phyloP scores from a whole-genome alignment of 1,140 invertebrate species.

The Cardiocondyla obscurior region DNA sequence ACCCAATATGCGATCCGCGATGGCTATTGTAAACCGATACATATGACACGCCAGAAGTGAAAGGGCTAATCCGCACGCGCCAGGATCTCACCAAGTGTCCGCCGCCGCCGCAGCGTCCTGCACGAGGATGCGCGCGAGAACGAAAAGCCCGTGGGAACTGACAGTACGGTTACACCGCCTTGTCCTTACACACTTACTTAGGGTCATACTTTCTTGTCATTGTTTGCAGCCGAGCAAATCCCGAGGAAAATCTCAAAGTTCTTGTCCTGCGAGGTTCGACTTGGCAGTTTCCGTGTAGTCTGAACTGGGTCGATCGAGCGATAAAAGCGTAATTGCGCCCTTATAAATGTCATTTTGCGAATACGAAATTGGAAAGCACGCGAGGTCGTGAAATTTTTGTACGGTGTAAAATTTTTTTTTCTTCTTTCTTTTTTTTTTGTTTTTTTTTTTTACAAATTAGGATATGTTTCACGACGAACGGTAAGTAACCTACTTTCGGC shows the following conservation, averaged over 20 bases:
- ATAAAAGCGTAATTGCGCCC: neutral
- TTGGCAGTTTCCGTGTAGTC: neutral
- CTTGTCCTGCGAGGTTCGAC: slow-evolving; percentile 31
- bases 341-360: neutral
- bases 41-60: neutral
- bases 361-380: neutral
- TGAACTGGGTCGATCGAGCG: neutral
- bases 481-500: neutral
- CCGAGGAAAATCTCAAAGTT: slow-evolving; percentile 64
- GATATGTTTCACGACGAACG: neutral
- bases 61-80: slow-evolving; percentile 9
- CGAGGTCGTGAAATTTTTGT: neutral
- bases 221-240: slow-evolving; percentile 43
- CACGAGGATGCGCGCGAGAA: slow-evolving; percentile 15
- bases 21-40: slow-evolving; percentile 28
- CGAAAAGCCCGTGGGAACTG: slow-evolving; percentile 55
- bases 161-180: slow-evolving; percentile 25
- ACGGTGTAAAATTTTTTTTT: no score
- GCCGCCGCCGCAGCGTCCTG: neutral
- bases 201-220: slow-evolving; percentile 63
- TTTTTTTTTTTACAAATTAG: no score
- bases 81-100: neutral
- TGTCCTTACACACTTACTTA: slow-evolving; percentile 54
- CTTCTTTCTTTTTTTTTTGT: no score
- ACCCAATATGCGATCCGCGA: slow-evolving; percentile 14